Evolutionary conservation across 2,888 invertebrate genomes (phyloP), one percentile per base, ranked within the genome.

Genomic region (Drosophila nr. medialis): DNA sequence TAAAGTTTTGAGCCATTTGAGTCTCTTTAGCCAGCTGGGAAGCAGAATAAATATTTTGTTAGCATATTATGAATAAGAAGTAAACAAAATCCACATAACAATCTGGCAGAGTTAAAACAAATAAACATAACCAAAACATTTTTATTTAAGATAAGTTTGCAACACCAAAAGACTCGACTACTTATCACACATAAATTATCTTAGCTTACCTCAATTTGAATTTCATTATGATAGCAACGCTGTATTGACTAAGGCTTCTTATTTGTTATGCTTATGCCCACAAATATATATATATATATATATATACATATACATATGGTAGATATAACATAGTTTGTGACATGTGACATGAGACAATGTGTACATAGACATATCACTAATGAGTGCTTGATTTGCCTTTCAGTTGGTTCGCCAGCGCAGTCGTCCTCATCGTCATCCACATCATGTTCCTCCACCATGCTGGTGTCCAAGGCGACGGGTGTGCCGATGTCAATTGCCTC

Each of bases 361-460:
- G 6, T 24, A 4, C 8, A 27, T 15, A 49, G 10, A 29, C 18
- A 48, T 15, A 18, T 29, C 36, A 18, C 29, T 75, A 34, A 71
- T 36, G 21, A 24, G 15, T n/a, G 40, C 15, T 45, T 42, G 50
- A 51, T 30, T 32, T 34, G 4, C 0, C 27, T 77, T 72, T 6
- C 60, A 91, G 91, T 89, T 79, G 78, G 83, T 36, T 92, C 92
- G 64, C 91, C 91, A 60, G 86, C 91, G 64, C 91, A 90, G 59
- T 90, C 92, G 68, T 90, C 92, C 13, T 91, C 91, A 58, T 90
- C 91, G 7, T 90, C 91, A 50, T 90, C 91, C 58, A 82, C 90
- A 75, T 91, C 91, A 80, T 90, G 90, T 90, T 91, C 91, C 89
- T 90, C 91, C 71, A 90, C 90, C 51, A 91, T 91, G 77, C 84